Base-by-base conservation (phyloP, 2,113 vertebrate genomes). In the Mungos mungo region DNA sequence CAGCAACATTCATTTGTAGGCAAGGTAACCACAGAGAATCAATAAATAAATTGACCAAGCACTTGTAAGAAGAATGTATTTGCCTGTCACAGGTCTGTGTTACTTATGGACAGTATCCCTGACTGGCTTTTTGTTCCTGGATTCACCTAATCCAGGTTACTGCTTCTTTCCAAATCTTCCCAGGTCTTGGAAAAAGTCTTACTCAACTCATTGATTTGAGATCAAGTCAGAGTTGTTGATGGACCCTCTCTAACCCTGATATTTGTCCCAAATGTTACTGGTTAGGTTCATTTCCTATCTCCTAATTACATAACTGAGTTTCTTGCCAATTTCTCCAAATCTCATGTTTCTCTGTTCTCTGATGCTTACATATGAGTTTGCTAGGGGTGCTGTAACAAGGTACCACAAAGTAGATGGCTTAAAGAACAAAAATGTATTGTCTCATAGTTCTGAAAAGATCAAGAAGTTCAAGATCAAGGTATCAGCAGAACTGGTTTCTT, bases 1-100 rank as follows among this genome's bases (percentile, higher is more conserved):
- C 87, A 93, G 88, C 7, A 21, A 57, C 84, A 33, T 97, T 98
- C 91, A 95, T 97, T 97, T 95, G 92, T 95, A 96, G 96, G 83
- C 77, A 94, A 95, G 63, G 92, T 89, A 92, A 97, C 92, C 84
- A 85, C 45, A 87, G 68, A 95, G 63, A 96, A 96, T 96, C 90
- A 95, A 97, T 95, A 94, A 97, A 95, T 83, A 87, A 93, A 95
- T 92, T 97, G 93, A 69, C 86, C 38, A 84, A 93, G 23, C 68
- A 84, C 83, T 95, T 96, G 68, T 83, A 97, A 82, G 79, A 92
- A 88, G 72, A 85, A 92, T 89, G 6, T 68, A 63, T 96, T 88
- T 96, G 95, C 95, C 93, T 96, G 95, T 96, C 93, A 95, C 31
- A 88, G 76, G 71, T 7, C 52, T 94, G 18, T 92, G 84, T 85